Evolutionary conservation across 2,113 vertebrate genomes (phyloP).

Genomic region (Rhinichthys klamathensis): DNA sequence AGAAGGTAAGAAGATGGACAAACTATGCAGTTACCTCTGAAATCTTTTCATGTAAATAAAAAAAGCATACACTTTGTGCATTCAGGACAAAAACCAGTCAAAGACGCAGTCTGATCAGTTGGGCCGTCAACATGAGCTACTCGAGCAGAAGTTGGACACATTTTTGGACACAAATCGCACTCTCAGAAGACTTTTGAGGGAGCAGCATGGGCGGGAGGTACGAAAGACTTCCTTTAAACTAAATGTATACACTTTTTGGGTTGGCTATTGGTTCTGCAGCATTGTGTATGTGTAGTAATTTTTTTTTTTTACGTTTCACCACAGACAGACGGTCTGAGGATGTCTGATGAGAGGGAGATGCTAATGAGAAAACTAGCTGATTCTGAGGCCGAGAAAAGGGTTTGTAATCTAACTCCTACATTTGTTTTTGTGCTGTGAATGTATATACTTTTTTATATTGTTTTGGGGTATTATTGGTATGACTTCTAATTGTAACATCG

Average conservation of each 20-base stretch:
- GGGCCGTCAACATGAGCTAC: constrained; percentile 81
- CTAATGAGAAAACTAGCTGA: constrained; percentile 79
- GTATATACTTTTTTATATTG: background rate
- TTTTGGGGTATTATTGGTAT: background rate
- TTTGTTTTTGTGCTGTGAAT: background rate
- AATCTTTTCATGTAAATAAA: background rate
- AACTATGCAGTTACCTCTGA: background rate
- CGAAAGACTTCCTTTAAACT: constrained; percentile 5
- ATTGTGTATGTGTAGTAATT: too few relatives aligned
- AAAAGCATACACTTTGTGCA: background rate
- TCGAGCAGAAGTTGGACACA: constrained; percentile 87
- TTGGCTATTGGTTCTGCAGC: background rate
- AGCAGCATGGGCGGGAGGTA: constrained; percentile 84
- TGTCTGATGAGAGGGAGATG: constrained; percentile 75
- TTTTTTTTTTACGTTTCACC: too few relatives aligned
- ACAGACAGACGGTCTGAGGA: constrained; percentile 76
- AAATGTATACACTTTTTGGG: background rate
- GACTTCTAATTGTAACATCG: background rate
- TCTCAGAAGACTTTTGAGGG: constrained; percentile 83
- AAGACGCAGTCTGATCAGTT: constrained; percentile 78
- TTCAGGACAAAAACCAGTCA: constrained; percentile 83
- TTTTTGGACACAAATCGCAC: constrained; percentile 86
- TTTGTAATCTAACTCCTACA: constrained; percentile 64
- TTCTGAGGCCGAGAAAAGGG: constrained; percentile 83
- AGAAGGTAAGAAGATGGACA: constrained; percentile 69